phyloP scores from a whole-genome alignment of 2,113 vertebrate genomes.

The Myxocyprinus asiaticus region DNA sequence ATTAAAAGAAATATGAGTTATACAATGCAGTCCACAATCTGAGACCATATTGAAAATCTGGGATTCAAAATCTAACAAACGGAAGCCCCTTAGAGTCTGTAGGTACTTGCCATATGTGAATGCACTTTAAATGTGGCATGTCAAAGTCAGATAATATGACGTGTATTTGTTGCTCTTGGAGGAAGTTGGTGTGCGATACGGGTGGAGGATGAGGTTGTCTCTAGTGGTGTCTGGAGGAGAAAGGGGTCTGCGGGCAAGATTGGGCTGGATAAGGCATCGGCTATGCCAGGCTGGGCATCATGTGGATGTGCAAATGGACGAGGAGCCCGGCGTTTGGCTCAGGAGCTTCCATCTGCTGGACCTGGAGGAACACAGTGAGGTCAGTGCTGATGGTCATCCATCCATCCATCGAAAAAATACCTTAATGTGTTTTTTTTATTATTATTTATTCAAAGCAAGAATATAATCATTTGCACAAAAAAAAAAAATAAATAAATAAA shows the following conservation, averaged over 20 bases:
- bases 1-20: no score
- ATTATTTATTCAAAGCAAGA: no score
- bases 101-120: no score
- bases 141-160: neutral
- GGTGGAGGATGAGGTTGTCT: slow-evolving; percentile 62
- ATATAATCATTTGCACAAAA: no score
- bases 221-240: slow-evolving; percentile 56
- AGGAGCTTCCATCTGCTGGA: slow-evolving; percentile 70
- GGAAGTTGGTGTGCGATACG: neutral
- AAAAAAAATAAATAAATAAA: no score
- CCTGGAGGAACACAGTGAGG: slow-evolving; percentile 59
- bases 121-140: no score
- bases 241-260: slow-evolving; percentile 59
- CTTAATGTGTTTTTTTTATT: no score
- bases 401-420: no score
- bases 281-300: slow-evolving; percentile 54
- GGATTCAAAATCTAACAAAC: no score
- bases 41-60: no score
- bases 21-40: no score
- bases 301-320: slow-evolving; percentile 59
- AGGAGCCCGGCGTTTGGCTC: slow-evolving; percentile 70
- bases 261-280: slow-evolving; percentile 67
- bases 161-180: neutral
- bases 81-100: no score
- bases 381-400: slow-evolving; percentile 49